Evolutionary conservation across 2,888 invertebrate genomes (phyloP), one percentile per base, ranked within the genome.

Genomic region (Lycaena phlaeas): DNA sequence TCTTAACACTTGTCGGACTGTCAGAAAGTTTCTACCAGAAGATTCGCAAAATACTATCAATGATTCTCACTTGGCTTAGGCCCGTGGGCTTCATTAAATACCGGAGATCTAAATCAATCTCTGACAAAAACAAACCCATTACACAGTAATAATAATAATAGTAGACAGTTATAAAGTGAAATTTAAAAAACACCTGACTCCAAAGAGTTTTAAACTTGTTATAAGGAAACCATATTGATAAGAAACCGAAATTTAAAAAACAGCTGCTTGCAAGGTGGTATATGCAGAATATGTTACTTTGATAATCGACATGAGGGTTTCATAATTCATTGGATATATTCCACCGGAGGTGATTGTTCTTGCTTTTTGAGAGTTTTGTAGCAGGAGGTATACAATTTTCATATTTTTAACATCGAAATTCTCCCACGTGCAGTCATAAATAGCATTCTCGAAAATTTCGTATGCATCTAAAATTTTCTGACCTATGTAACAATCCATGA

Each of bases 371-470:
- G 74, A 49, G 36, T 50, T 68, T 39, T 63, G 64, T 14, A 76
- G 50, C 47, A 77, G 64, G 2, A 73, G 28, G 7, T 64, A 40
- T 0, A 75, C 60, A 10, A 61, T 62, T 42, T 59, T 70, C 64
- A 57, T 68, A 37, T 75, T 76, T 1, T 40, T 14, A 1, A 44
- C 56, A 36, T 69, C 59, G 14, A 73, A 74, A 11, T 67, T 65
- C 50, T 77, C 76, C 76, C 77, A 78, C 22, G 67, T 59, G 27
- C 68, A 70, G 26, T 53, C 52, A 25, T 75, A 77, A 0, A 77
- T 61, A 0, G 75, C 64, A 0, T 44, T 42, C 34, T 69, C 67
- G 14, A 77, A 73, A 0, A 40, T 36, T 0, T 48, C 11, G 41
- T 62, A 63, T 0, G 75, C 70, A n/a, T 76, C 69, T 36, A 68